Evolutionary conservation across 1,140 invertebrate genomes (phyloP).

Genomic region (Papilio glaucus): DNA sequence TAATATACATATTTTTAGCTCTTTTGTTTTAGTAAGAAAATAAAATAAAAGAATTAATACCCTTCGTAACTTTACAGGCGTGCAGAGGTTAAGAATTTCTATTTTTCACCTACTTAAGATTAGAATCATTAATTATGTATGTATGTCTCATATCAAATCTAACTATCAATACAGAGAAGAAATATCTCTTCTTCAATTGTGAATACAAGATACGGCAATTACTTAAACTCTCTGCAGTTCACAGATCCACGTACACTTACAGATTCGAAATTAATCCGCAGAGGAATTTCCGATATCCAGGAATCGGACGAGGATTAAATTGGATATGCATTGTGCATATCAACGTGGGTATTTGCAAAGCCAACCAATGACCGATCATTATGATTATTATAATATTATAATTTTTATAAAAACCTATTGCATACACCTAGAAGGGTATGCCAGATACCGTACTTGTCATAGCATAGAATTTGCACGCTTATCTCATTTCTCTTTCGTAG

Average conservation of each 20-base stretch:
- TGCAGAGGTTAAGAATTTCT: background rate
- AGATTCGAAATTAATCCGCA: conserved; percentile 31
- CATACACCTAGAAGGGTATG: no score
- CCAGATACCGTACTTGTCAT: no score
- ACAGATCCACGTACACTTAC: conserved; percentile 8
- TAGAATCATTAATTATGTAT: no score
- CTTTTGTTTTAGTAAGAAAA: background rate
- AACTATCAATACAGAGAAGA: background rate
- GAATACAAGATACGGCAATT: conserved; percentile 1
- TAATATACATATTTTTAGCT: background rate
- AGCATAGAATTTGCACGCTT: no score
- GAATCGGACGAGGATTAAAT: conserved; percentile 4
- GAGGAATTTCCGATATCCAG: conserved; percentile 6
- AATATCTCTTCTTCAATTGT: background rate
- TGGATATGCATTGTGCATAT: conserved; percentile 35
- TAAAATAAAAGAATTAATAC: no score
- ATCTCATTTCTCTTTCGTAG: no score
- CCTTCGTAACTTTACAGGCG: no score
- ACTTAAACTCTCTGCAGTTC: conserved; percentile 10
- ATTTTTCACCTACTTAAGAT: no score
- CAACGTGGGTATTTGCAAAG: background rate
- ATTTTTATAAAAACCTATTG: no score
- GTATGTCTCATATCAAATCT: no score
- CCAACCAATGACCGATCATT: background rate
- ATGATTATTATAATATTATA: no score